Evolutionary conservation across 2,888 invertebrate genomes (phyloP), one percentile per base, ranked within the genome.

Genomic region (Periphyllus acericola): DNA sequence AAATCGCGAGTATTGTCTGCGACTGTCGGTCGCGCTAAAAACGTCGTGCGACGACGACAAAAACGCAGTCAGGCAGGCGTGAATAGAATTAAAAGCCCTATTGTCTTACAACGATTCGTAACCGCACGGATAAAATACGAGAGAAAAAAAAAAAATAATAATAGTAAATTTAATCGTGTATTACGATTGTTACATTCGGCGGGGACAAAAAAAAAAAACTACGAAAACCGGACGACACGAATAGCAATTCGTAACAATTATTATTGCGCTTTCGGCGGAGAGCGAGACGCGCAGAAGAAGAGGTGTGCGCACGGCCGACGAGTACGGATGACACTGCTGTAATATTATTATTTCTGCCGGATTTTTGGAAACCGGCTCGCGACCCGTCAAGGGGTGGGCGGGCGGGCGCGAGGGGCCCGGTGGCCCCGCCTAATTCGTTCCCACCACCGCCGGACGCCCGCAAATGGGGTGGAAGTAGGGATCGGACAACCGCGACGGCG

Each of bases 351-450:
- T 78, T 86, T 85, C 80, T 72, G 86, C 79, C 71, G 79, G 86
- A 86, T 86, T 80, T 80, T 87, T 34, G 86, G 86, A 87, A 87
- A 87, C 86, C 86, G 86, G 86, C 86, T 86, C 86, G 76, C 76
- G 60, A 21, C 72, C 11, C 55, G 74, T 40, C 52, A 21, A 3
- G 8, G 14, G 55, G 71, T 40, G 72, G 80, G 86, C 74, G 80
- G 86, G 80, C 86, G 86, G 86, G 80, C 71, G 86, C 60, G 80
- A 80, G 86, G 86, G 86, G 80, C 60, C 86, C 72, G 85, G 52
- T 87, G 32, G 86, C 86, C 60, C 86, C 86, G 86, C 86, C 86
- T 74, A 87, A 80, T 87, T 87, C 86, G 86, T 87, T 80, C 86
- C 86, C 86, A 80, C 86, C 80, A 60, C 86, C 80, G 72, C 72